Conservation (phyloP, 2,888 invertebrate genomes). For the Cancer borealis region DNA sequence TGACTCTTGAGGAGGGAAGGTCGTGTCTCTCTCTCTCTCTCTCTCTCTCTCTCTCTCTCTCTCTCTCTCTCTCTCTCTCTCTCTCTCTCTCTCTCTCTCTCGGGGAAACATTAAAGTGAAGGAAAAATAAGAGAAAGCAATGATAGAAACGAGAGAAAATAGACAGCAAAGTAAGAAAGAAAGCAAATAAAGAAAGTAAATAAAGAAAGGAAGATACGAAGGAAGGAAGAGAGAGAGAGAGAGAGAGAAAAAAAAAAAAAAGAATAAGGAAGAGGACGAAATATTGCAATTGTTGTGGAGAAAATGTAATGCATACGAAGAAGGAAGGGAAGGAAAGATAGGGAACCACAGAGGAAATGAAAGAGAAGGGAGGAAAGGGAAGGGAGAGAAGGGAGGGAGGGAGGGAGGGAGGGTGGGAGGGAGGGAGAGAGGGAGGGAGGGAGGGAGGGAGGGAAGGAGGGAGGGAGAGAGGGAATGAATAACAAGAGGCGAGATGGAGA, state of each 20-base stretch:
- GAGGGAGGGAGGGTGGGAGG: background rate
- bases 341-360: background rate
- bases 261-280: background rate
- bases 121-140: no score
- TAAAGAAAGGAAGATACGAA: background rate
- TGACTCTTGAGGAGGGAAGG: no score
- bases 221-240: background rate
- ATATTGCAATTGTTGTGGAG: background rate
- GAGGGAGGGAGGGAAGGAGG: background rate
- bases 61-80: no score
- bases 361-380: background rate
- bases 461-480: background rate
- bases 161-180: background rate
- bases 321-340: background rate
- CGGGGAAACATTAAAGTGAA: no score
- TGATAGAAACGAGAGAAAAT: no score
- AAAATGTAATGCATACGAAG: background rate
- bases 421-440: background rate
- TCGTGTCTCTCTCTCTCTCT: no score
- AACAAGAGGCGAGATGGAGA: background rate
- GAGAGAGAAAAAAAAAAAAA: no score
- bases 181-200: no score
- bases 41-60: no score
- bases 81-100: no score
- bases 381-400: background rate